Evolutionary conservation across 2,113 vertebrate genomes (phyloP).

Genomic region (Sphaerodactylus townsendi): DNA sequence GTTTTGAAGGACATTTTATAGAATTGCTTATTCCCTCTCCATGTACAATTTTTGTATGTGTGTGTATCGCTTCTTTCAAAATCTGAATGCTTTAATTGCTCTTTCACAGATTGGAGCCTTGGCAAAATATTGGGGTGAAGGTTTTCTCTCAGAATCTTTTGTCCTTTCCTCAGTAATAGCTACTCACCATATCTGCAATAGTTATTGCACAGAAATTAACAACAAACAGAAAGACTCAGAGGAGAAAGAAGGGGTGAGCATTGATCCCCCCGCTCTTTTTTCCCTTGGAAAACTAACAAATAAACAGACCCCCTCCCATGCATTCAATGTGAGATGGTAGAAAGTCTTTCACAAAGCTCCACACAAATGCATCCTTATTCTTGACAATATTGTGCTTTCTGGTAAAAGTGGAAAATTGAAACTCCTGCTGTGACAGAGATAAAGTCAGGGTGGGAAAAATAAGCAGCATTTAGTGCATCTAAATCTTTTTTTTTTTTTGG

Average conservation of each 20-base stretch:
- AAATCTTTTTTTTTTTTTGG: not conserved
- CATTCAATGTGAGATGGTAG: not conserved
- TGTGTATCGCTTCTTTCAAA: not conserved
- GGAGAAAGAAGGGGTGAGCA: not conserved
- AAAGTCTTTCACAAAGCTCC: not conserved
- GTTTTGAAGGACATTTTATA: not conserved
- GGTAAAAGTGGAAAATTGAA: not conserved
- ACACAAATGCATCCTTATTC: not conserved
- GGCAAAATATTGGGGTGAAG: not conserved
- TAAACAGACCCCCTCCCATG: not conserved
- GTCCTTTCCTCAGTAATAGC: not conserved
- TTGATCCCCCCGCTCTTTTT: not conserved
- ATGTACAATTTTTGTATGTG: not conserved
- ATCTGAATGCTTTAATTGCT: not conserved
- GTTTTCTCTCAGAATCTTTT: not conserved
- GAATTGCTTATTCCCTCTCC: not conserved
- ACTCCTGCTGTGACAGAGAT: not conserved
- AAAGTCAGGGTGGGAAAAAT: conserved; percentile 14
- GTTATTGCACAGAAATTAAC: not conserved
- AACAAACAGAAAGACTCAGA: not conserved
- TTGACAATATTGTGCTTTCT: not conserved
- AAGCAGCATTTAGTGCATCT: not conserved
- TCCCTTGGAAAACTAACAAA: not conserved
- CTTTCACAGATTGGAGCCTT: not conserved
- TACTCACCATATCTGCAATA: not conserved